Percentiles rank a stretch among this genome's conserved stretches.
Conservation (phyloP, 2,113 vertebrate species). For the Picathartes gymnocephalus region DNA sequence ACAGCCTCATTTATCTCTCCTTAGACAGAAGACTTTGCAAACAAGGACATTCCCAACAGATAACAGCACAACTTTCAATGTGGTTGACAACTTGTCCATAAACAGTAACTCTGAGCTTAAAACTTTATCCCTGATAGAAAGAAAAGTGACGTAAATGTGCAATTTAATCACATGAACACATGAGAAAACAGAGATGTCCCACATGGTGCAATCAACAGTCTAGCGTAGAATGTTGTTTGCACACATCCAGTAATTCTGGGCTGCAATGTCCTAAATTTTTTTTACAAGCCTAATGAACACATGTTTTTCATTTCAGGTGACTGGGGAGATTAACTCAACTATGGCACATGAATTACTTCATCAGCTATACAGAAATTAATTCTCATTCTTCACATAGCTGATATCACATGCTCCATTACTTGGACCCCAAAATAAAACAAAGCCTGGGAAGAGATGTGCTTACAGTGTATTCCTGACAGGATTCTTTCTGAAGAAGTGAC, state of each 20-base stretch:
- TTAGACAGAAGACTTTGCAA: neutral
- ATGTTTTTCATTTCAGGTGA: constrained; percentile 52
- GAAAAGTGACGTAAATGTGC: neutral
- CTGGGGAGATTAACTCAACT: constrained; percentile 37
- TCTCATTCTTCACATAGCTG: constrained; percentile 26
- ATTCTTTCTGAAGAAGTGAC: neutral
- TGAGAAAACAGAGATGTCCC: neutral
- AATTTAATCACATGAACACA: neutral
- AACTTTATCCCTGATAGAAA: neutral
- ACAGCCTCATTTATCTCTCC: neutral
- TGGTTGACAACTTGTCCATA: neutral
- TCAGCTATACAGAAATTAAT: constrained; percentile 36
- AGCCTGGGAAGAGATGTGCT: neutral
- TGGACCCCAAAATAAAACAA: neutral
- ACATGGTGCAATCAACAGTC: neutral
- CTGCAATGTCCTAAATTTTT: constrained; percentile 11
- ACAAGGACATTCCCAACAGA: neutral
- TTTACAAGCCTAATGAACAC: constrained; percentile 41
- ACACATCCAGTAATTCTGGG: neutral
- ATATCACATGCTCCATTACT: neutral
- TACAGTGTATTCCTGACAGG: neutral
- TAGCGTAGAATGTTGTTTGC: neutral
- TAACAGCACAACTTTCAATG: neutral
- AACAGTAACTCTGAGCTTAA: neutral
- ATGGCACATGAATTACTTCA: constrained; percentile 27